Conservation (phyloP, 1,140 invertebrate genomes). For the Asbolus verrucosus region DNA sequence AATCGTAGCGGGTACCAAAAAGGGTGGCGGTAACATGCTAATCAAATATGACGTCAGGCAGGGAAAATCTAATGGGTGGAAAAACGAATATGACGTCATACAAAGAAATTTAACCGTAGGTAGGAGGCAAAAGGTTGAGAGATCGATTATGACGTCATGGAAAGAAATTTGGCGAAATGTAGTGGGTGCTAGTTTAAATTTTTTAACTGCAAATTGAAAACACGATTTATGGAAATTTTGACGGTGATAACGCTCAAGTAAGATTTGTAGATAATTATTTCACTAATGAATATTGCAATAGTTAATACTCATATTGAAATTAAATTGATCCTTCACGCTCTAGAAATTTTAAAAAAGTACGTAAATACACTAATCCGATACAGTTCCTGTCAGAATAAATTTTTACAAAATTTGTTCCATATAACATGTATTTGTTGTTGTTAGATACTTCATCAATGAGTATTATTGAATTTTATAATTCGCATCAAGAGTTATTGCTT, state of each 20-base stretch:
- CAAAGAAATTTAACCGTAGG: no score
- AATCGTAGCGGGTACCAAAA: no score
- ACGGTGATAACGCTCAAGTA: background rate
- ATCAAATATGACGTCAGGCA: no score
- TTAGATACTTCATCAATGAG: background rate
- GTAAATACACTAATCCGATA: background rate
- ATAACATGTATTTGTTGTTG: no score
- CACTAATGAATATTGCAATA: background rate
- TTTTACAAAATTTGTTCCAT: no score
- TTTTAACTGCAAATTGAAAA: background rate
- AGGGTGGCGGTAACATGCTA: no score
- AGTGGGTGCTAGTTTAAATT: no score
- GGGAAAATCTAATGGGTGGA: no score
- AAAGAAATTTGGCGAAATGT: no score
- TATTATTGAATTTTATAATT: background rate
- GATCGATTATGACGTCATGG: background rate
- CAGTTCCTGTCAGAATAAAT: background rate
- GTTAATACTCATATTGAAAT: slow-evolving; percentile 1
- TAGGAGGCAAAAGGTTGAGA: no score
- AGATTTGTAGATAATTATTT: background rate
- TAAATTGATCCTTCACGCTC: slow-evolving; percentile 21
- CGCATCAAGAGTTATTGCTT: no score
- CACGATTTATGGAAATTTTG: slow-evolving; percentile 4
- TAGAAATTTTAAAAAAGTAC: slow-evolving; percentile 4
- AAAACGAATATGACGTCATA: no score